Evolutionary conservation across 64 coral and sea anemone species (phyloP).

Genomic region (Stichodactyla mertensii): DNA sequence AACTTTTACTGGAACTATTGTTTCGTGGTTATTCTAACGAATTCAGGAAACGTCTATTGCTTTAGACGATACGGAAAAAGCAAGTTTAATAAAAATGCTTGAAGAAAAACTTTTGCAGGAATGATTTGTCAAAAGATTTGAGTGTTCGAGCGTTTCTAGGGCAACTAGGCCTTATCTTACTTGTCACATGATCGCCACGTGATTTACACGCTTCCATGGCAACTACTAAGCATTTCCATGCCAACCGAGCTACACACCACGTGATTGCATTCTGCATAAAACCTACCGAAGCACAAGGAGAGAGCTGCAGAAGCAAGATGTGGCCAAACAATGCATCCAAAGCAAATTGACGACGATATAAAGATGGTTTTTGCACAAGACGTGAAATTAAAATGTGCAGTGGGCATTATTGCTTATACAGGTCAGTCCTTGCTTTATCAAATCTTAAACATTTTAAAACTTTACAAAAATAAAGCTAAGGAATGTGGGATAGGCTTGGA

Average conservation of each 20-base stretch:
- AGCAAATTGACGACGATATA: not conserved
- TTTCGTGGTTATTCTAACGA: no score
- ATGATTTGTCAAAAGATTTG: no score
- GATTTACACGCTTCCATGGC: not conserved
- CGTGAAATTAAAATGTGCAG: not conserved
- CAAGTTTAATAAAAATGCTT: no score
- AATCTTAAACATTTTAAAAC: not conserved
- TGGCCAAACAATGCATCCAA: not conserved
- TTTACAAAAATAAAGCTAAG: not conserved
- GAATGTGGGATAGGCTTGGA: not conserved
- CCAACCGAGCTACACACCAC: not conserved
- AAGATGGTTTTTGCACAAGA: not conserved
- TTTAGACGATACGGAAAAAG: no score
- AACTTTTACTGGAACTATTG: no score
- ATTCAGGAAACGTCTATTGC: no score
- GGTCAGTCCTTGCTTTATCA: slow-evolving; percentile 21
- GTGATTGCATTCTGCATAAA: slow-evolving; percentile 2
- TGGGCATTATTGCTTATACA: not conserved
- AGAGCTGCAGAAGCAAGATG: slow-evolving; percentile 18
- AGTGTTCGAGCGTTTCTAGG: not conserved
- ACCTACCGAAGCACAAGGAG: not conserved
- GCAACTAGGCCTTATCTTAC: not conserved
- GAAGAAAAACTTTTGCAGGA: no score
- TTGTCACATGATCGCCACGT: not conserved
- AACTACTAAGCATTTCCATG: no score